Evolutionary conservation across 1,140 invertebrate genomes (phyloP).

Genomic region (Holotrichia oblita): DNA sequence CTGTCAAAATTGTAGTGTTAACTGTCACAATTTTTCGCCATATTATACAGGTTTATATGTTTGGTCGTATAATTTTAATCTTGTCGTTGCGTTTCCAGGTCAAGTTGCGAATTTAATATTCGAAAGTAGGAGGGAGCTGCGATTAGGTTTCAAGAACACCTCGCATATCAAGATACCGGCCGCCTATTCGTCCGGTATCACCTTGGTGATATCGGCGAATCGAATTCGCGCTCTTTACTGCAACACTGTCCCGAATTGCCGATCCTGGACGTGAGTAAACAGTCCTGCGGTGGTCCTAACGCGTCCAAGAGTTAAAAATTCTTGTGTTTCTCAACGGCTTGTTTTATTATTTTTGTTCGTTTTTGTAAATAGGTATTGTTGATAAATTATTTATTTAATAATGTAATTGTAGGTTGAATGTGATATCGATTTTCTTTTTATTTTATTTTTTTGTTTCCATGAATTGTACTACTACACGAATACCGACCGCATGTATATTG

Average conservation of each 20-base stretch:
- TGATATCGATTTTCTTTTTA: too few relatives aligned
- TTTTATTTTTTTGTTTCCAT: too few relatives aligned
- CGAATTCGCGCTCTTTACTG: slow-evolving; percentile 65
- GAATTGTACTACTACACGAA: neutral
- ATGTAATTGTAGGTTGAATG: neutral
- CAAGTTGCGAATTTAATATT: slow-evolving; percentile 82
- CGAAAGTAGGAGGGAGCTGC: slow-evolving; percentile 66
- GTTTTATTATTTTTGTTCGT: neutral
- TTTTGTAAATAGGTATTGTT: slow-evolving; percentile 27
- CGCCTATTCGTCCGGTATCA: slow-evolving; percentile 77
- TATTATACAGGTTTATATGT: too few relatives aligned
- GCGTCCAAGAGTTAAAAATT: neutral
- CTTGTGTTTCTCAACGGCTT: neutral
- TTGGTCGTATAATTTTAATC: too few relatives aligned
- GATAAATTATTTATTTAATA: slow-evolving; percentile 39
- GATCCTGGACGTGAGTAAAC: slow-evolving; percentile 47
- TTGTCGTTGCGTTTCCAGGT: slow-evolving; percentile 64
- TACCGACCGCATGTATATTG: neutral
- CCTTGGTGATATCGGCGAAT: slow-evolving; percentile 70
- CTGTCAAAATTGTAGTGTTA: too few relatives aligned
- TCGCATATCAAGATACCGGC: slow-evolving; percentile 80
- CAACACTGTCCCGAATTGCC: slow-evolving; percentile 65
- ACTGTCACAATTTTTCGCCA: too few relatives aligned
- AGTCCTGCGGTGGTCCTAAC: neutral
- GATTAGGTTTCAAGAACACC: slow-evolving; percentile 60